These are phyloP conservation scores for Calameuta pallipes DNA, from an alignment of 2,888 invertebrate species.

Conservation along the genomic window DNA sequence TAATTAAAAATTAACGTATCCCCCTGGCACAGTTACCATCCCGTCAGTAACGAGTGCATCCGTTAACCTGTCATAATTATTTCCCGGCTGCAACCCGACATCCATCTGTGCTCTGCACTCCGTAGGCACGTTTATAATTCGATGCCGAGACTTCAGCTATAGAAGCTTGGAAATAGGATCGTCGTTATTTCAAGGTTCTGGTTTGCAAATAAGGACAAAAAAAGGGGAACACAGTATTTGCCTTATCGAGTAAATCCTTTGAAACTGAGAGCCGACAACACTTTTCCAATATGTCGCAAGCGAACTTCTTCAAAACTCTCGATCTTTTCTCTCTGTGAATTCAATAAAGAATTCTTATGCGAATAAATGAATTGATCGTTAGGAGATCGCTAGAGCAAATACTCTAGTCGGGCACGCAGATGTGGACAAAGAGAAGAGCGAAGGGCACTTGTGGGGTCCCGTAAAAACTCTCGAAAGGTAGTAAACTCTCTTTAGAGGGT, in stretches of 20 bases:
- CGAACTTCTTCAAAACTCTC: neutral
- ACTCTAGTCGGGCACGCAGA: neutral
- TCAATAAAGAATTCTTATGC: neutral
- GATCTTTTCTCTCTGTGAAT: neutral
- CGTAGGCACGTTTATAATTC: too few species aligned
- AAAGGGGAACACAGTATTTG: neutral
- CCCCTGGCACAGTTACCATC: neutral
- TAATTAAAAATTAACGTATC: neutral
- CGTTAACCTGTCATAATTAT: neutral
- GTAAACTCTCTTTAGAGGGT: neutral
- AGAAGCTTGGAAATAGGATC: too few species aligned
- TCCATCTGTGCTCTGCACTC: neutral
- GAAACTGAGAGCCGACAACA: neutral
- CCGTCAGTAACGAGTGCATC: neutral
- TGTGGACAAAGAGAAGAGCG: neutral
- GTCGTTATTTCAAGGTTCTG: too few species aligned
- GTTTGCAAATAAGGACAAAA: too few species aligned
- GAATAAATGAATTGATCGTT: neutral
- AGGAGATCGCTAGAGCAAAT: neutral
- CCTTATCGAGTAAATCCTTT: neutral
- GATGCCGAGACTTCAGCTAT: neutral
- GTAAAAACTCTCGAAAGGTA: neutral
- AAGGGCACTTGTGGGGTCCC: too few species aligned
- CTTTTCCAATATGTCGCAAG: neutral
- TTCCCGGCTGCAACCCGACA: neutral